Evolutionary conservation across 1,140 invertebrate genomes (phyloP).

Genomic region (Zaprionus davidi): DNA sequence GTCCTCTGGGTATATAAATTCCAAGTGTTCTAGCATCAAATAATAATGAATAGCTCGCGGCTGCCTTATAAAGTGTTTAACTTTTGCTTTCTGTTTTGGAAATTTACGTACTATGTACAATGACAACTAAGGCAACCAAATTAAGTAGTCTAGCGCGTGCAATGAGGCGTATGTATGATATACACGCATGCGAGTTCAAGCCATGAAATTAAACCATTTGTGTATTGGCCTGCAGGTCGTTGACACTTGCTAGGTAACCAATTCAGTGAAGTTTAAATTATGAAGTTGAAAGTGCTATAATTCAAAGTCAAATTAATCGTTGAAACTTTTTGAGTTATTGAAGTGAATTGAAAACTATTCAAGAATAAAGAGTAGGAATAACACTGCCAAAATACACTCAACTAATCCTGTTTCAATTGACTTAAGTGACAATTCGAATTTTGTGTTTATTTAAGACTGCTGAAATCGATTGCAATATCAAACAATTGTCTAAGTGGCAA

Average conservation of each 20-base stretch:
- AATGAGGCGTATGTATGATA: slow-evolving; percentile 29
- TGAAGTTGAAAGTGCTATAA: neutral
- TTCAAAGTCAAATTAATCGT: neutral
- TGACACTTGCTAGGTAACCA: neutral
- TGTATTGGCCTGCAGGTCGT: neutral
- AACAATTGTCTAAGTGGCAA: slow-evolving; percentile 14
- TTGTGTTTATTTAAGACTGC: neutral
- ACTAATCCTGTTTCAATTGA: neutral
- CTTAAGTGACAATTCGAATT: neutral
- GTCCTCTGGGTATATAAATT: slow-evolving; percentile 46
- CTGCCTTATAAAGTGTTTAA: slow-evolving; percentile 25
- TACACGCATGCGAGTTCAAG: neutral
- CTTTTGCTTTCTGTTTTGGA: slow-evolving; percentile 9
- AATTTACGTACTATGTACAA: slow-evolving; percentile 31
- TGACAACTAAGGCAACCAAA: slow-evolving; percentile 26
- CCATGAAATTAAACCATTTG: slow-evolving; percentile 9
- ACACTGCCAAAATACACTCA: neutral
- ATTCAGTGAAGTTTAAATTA: neutral
- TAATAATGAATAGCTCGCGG: slow-evolving; percentile 49
- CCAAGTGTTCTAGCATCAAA: slow-evolving; percentile 45
- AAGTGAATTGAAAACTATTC: neutral
- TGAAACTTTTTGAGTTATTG: neutral
- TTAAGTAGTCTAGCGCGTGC: slow-evolving; percentile 46
- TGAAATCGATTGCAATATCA: neutral
- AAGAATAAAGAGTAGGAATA: neutral